These are phyloP conservation scores for Diarsia brunnea DNA, from an alignment of 2,888 invertebrate genomes.

Conservation along the genomic window DNA sequence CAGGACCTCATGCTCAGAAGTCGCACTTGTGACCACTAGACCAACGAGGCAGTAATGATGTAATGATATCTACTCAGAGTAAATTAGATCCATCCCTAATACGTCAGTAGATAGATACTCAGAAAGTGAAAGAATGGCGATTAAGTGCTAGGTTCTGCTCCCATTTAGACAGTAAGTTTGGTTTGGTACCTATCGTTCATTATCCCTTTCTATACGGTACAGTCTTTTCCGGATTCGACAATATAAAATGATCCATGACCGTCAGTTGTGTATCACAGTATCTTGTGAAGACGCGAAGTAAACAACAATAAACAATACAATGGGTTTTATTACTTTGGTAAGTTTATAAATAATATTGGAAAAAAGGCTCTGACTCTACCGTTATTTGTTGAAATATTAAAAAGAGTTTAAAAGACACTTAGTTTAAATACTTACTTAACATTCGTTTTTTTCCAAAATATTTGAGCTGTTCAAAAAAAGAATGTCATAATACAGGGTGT, in stretches of 20 bases:
- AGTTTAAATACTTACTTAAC: too few relatives aligned
- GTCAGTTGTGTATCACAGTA: slow-evolving; percentile 73
- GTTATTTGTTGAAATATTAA: neutral
- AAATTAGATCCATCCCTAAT: neutral
- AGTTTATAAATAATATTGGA: slow-evolving; percentile 55
- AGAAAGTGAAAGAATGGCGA: slow-evolving; percentile 67
- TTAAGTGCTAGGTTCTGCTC: slow-evolving; percentile 64
- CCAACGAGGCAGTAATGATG: too few relatives aligned
- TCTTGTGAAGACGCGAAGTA: slow-evolving; percentile 58
- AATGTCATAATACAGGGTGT: too few relatives aligned
- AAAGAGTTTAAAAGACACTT: too few relatives aligned
- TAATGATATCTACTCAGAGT: neutral
- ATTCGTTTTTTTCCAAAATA: too few relatives aligned
- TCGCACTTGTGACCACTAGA: neutral
- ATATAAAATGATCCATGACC: slow-evolving; percentile 80
- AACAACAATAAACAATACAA: slow-evolving; percentile 69
- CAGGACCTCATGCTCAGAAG: neutral
- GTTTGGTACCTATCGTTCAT: slow-evolving; percentile 58
- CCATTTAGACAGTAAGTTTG: slow-evolving; percentile 58
- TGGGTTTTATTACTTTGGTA: slow-evolving; percentile 81
- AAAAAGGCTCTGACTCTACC: neutral
- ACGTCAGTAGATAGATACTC: neutral
- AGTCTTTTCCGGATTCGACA: slow-evolving; percentile 81
- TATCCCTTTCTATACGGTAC: slow-evolving; percentile 81
- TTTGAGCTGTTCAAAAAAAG: too few relatives aligned